Evolutionary conservation across 2,888 invertebrate species (phyloP), one percentile per base, ranked within the genome.

Genomic region (Napeogenes sylphis): DNA sequence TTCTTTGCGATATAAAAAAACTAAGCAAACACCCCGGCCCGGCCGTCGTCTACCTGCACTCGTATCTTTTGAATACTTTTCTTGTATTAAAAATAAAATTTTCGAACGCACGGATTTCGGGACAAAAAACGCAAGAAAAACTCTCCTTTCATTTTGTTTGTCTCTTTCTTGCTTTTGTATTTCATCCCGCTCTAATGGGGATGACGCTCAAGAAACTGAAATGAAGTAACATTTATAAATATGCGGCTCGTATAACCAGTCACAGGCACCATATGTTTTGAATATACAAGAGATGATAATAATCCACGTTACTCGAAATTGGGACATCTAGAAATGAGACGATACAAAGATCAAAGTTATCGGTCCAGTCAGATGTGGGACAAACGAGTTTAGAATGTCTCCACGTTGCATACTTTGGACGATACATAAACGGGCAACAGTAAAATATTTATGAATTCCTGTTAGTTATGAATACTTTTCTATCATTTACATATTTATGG

Each of bases 41-140:
- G 73, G 71, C 75, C 80, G 77, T 84, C 90, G 89, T 84, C 90
- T 90, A 90, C 90, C 90, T 90, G 90, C 85, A 75, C 82, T 80
- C 84, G 84, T 85, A 85, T 87, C 88, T 86, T 87, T 87, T 84
- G 85, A 88, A 88, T 89, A 84, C 85, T 85, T 84, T 83, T 85
- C 85, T 88, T 87, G 85, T 86, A 88, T 87, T 90, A 86, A 89
- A 90, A 90, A 73, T 88, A 90, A 89, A 87, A 87, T 80, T 85
- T 84, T 77, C 82, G 84, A 87, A 85, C 83, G 81, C 85, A 84
- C 81, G 84, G 85, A 84, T 87, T 87, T 80, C 78, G 81, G 82
- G 75, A 75, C 90, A 90, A 90, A 90, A 90, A 90, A 89, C 80
- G 80, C 78, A 83, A 75, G 85, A 90, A 89, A 89, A 90, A 89